These are phyloP conservation scores for Oophaga pumilio DNA, from an alignment of 2,113 vertebrate genomes.

Conservation along the genomic window DNA sequence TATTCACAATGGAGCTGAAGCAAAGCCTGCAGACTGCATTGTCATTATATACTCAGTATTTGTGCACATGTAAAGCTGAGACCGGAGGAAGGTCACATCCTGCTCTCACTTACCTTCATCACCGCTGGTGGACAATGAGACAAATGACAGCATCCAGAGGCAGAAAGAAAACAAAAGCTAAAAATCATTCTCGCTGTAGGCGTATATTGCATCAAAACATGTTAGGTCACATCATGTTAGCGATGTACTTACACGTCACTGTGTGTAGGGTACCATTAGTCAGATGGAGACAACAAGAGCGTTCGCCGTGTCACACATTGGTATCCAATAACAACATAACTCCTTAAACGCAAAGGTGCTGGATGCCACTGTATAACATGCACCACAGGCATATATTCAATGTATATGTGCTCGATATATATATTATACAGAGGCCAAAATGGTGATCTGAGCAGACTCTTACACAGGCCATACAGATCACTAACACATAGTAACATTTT, in stretches of 20 bases:
- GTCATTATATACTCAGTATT: background rate
- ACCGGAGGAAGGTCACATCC: background rate
- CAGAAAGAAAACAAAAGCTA: slow-evolving; percentile 1
- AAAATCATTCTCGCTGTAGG: background rate
- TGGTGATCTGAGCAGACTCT: too few relatives aligned
- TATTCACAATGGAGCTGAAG: background rate
- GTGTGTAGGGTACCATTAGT: too few relatives aligned
- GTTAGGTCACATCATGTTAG: background rate
- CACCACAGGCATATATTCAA: too few relatives aligned
- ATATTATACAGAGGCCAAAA: too few relatives aligned
- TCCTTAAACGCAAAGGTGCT: too few relatives aligned
- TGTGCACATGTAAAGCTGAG: background rate
- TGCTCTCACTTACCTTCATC: background rate
- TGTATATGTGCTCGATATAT: too few relatives aligned
- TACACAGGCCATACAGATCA: background rate
- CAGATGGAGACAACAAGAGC: too few relatives aligned
- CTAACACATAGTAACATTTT: background rate
- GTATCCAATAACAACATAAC: too few relatives aligned
- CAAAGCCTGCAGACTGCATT: too few relatives aligned
- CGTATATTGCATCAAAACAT: background rate
- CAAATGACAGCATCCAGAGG: background rate
- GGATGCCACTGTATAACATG: too few relatives aligned
- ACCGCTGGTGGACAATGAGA: background rate
- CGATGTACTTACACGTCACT: too few relatives aligned
- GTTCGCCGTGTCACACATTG: too few relatives aligned